Conservation (phyloP, 2,888 invertebrate species). For the Meiosimyza platycephala region DNA sequence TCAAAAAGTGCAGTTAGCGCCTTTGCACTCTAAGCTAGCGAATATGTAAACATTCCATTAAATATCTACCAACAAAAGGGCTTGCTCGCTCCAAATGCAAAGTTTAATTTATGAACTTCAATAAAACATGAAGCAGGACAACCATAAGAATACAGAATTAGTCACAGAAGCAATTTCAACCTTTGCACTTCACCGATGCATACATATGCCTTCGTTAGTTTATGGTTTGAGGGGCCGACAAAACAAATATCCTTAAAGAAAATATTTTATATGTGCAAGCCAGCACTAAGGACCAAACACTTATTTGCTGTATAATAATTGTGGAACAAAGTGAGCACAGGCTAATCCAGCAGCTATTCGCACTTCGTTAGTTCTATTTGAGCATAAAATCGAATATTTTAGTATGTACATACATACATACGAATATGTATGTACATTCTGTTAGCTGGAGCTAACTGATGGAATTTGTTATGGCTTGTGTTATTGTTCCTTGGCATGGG, state of each 20-base stretch:
- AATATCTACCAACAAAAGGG: not conserved
- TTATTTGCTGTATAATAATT: too few species aligned
- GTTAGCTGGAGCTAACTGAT: not conserved
- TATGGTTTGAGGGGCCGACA: not conserved
- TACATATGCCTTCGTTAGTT: slow-evolving; percentile 3
- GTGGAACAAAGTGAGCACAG: too few species aligned
- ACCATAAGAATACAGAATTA: slow-evolving; percentile 10
- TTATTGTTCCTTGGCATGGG: not conserved
- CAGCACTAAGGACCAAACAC: too few species aligned
- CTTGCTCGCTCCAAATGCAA: not conserved
- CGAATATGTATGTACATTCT: not conserved
- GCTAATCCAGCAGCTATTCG: too few species aligned
- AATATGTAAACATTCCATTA: not conserved
- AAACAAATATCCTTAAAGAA: slow-evolving; percentile 5
- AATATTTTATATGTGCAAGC: too few species aligned
- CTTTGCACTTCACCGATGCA: slow-evolving; percentile 13
- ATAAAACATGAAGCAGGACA: not conserved
- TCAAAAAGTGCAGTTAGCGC: too few species aligned
- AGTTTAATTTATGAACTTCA: not conserved
- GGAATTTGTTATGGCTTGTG: not conserved
- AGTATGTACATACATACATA: too few species aligned
- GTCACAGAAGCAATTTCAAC: not conserved
- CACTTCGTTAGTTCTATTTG: too few species aligned
- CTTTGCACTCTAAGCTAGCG: too few species aligned
- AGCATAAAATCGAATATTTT: too few species aligned